Conservation (phyloP, 2,888 invertebrate species). For the Epirrhoe alternata region DNA sequence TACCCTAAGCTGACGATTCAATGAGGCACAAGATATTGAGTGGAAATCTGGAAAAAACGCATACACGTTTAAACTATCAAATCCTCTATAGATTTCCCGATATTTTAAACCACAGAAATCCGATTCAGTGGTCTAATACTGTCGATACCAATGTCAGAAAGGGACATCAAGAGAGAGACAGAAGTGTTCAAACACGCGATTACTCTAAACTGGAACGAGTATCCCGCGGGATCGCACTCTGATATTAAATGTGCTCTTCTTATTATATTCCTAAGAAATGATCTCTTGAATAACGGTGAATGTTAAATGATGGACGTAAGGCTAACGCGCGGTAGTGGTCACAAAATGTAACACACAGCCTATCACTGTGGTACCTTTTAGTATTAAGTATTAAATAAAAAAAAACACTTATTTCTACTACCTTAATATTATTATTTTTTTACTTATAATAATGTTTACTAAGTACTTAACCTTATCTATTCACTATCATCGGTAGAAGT, state of each 20-base stretch:
- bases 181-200: constrained; percentile 62
- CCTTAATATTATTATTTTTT: too few species aligned
- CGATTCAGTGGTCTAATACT: not conserved
- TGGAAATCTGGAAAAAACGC: too few species aligned
- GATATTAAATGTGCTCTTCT: constrained; percentile 48
- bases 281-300: not conserved
- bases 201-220: constrained; percentile 48
- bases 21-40: too few species aligned
- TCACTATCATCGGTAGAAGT: too few species aligned
- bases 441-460: too few species aligned
- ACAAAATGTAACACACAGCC: too few species aligned
- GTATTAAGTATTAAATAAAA: too few species aligned
- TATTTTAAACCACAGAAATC: not conserved
- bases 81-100: not conserved
- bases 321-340: not conserved
- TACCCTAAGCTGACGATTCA: too few species aligned
- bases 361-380: too few species aligned
- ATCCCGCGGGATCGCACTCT: constrained; percentile 48
- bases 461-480: too few species aligned
- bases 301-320: not conserved
- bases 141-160: constrained; percentile 2
- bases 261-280: constrained; percentile 27
- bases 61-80: not conserved
- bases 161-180: constrained; percentile 50
- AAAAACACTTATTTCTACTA: too few species aligned